Conservation (phyloP, 2,888 invertebrate species). For the Melanargia galathea region DNA sequence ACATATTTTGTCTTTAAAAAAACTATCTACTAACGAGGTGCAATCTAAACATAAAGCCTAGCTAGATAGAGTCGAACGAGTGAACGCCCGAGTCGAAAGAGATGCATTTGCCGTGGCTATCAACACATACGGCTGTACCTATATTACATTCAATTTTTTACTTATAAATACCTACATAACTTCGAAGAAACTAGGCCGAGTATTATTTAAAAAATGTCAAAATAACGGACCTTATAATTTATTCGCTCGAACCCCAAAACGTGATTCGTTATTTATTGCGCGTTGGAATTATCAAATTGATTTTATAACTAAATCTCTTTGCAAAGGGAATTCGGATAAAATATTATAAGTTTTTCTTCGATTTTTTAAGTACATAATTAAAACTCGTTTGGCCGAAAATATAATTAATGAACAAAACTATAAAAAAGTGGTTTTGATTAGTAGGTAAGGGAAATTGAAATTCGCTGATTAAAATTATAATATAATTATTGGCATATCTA, state of each 20-base stretch:
- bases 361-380: neutral
- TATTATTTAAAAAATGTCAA: constrained; percentile 6
- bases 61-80: too few species aligned
- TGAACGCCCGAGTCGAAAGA: too few species aligned
- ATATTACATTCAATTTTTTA: too few species aligned
- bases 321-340: constrained; percentile 14
- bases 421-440: neutral
- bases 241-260: constrained; percentile 20
- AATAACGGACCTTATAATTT: constrained; percentile 14
- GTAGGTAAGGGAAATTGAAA: neutral
- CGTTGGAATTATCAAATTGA: constrained; percentile 16
- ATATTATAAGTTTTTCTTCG: neutral
- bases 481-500: neutral
- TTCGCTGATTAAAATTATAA: neutral
- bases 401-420: too few species aligned
- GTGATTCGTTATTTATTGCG: constrained; percentile 19
- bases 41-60: too few species aligned
- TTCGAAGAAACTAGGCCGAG: neutral
- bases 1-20: too few species aligned
- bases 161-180: too few species aligned
- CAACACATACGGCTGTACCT: too few species aligned
- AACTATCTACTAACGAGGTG: too few species aligned
- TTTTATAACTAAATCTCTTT: constrained; percentile 12
- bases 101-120: too few species aligned
- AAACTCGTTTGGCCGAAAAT: neutral